Evolutionary conservation across 2,888 invertebrate genomes (phyloP).

Genomic region (Habroteleia sp.): DNA sequence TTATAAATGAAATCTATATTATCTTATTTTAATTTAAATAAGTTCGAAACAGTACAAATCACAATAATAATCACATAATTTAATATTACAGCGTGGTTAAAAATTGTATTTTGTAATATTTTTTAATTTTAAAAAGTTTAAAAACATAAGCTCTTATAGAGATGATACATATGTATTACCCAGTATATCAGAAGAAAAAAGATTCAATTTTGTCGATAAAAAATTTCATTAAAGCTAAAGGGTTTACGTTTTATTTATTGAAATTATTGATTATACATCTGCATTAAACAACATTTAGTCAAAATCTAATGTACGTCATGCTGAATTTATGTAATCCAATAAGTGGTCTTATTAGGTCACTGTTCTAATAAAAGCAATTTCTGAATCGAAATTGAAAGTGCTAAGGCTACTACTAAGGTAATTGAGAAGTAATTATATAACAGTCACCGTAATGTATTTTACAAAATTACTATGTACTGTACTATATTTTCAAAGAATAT

Average conservation of each 20-base stretch:
- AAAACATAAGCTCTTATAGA: too few relatives aligned
- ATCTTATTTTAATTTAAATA: too few relatives aligned
- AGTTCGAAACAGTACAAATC: too few relatives aligned
- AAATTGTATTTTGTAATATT: too few relatives aligned
- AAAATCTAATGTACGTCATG: slow-evolving; percentile 1
- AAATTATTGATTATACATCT: slow-evolving; percentile 1
- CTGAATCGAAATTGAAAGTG: slow-evolving; percentile 16
- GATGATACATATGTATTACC: too few relatives aligned
- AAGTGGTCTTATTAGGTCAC: slow-evolving; percentile 23
- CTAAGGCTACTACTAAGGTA: background rate
- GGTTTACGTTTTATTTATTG: background rate
- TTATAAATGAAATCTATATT: too few relatives aligned
- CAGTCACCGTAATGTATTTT: background rate
- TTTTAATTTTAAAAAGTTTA: too few relatives aligned
- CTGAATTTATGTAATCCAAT: slow-evolving; percentile 19
- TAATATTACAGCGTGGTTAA: too few relatives aligned
- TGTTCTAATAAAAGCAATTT: slow-evolving; percentile 24
- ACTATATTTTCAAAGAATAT: too few relatives aligned
- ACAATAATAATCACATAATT: too few relatives aligned
- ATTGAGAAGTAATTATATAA: slow-evolving; percentile 4
- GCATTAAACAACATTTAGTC: slow-evolving; percentile 1
- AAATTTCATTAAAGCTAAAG: slow-evolving; percentile 1
- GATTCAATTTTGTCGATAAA: background rate
- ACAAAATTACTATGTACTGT: too few relatives aligned
- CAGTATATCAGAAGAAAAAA: too few relatives aligned